Base-by-base conservation (phyloP, 1,140 invertebrate species). In the Mercenaria mercenaria region DNA sequence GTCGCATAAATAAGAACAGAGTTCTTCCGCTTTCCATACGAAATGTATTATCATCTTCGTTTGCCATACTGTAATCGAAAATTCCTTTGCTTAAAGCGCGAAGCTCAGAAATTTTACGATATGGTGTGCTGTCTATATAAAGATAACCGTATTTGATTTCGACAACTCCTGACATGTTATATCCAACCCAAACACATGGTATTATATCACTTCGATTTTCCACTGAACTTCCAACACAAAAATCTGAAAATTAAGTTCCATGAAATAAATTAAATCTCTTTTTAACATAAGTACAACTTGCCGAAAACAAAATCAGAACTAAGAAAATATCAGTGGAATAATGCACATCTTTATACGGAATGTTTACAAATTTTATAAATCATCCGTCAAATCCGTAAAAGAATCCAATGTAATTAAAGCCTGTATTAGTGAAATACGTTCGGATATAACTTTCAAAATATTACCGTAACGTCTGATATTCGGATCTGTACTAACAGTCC, bases 11-110 rank as follows among this genome's bases (percentile, higher is more conserved):
- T 0, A 87, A 15, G 34, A 87, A 87, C 50, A 77, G 18, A 23
- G 84, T 87, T 20, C 84, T 37, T 39, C 84, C 84, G 8, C 41
- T 34, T 26, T 87, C 84, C 84, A 87, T 87, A 13, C 41, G 32
- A 32, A 77, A 87, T 32, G 20, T 52, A 39, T 87, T 77, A 13
- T 64, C 10, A 15, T 32, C 41, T 32, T 43, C 20, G 3, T 39
- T 34, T 18, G 32, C 13, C 23, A 23, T 50, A 11, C 29, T 20
- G 26, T 4, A 18, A 1, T 47, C 41, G 37, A 64, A 64, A 2
- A 43, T 43, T 39, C 26, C 80, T 39, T 41, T 0, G 32, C 47
- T 41, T 13, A 76, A n/a, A 20, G 50, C 50, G 23, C 37, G 39
- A 11, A 87, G 56, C 34, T 87, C 72, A 34, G 84, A 87, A 0